phyloP scores from a whole-genome alignment of 2,888 invertebrate genomes.

The Acrocyrtus sp. region DNA sequence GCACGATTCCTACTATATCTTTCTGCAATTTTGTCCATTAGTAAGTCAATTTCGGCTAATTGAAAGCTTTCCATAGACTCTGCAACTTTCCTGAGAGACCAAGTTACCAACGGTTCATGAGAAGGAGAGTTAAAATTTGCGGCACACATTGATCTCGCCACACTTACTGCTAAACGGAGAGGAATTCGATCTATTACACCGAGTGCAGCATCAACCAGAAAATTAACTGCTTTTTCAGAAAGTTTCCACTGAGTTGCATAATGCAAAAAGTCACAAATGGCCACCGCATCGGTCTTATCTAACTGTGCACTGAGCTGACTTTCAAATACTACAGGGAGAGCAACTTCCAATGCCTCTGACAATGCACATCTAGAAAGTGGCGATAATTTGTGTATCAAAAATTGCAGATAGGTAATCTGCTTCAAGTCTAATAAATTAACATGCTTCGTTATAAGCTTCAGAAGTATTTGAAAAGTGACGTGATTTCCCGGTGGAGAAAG shows the following conservation, averaged over 20 bases:
- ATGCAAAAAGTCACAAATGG: constrained; percentile 70
- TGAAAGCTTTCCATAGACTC: constrained; percentile 66
- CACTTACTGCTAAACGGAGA: constrained; percentile 68
- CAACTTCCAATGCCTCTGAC: constrained; percentile 73
- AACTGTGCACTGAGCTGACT: constrained; percentile 71
- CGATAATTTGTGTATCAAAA: constrained; percentile 67
- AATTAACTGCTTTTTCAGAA: constrained; percentile 70
- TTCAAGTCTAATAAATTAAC: constrained; percentile 73
- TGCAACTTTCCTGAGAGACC: constrained; percentile 35
- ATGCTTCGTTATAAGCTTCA: constrained; percentile 73
- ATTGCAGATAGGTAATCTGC: constrained; percentile 74
- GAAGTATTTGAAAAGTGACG: constrained; percentile 72
- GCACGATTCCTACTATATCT: constrained; percentile 66
- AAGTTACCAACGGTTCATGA: constrained; percentile 29
- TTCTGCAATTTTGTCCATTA: constrained; percentile 65
- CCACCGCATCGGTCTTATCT: constrained; percentile 69
- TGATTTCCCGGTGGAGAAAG: constrained; percentile 72
- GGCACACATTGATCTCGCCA: constrained; percentile 72
- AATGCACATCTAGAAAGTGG: constrained; percentile 67
- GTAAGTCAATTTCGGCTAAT: constrained; percentile 30
- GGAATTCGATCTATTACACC: constrained; percentile 65
- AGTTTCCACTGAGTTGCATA: constrained; percentile 70
- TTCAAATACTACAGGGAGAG: constrained; percentile 76
- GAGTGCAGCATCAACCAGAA: constrained; percentile 69
- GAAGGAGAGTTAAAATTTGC: background rate